Evolutionary conservation across 2,888 invertebrate species (phyloP).

Genomic region (Encarsia formosa): DNA sequence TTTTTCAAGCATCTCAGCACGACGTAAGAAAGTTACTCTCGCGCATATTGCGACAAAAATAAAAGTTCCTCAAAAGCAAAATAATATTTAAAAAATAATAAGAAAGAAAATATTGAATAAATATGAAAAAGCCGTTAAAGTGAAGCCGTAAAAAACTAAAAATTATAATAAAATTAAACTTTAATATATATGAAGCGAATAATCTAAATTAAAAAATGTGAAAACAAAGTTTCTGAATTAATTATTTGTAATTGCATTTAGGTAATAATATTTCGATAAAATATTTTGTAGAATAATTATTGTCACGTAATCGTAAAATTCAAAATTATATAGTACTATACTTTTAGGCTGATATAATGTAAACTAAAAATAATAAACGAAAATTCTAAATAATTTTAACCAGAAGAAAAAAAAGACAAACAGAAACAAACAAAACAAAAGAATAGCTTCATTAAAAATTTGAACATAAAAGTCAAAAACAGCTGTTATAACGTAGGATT

Average conservation of each 20-base stretch:
- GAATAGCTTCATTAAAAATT: slow-evolving; percentile 2
- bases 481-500: neutral
- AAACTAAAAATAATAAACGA: slow-evolving; percentile 8
- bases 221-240: slow-evolving; percentile 3
- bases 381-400: slow-evolving; percentile 19
- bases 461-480: slow-evolving; percentile 9
- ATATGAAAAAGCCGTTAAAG: slow-evolving; percentile 26
- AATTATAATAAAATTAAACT: slow-evolving; percentile 17
- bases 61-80: slow-evolving; percentile 24
- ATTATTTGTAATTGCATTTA: slow-evolving; percentile 24
- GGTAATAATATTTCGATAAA: slow-evolving; percentile 20
- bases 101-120: no score
- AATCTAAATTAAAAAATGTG: slow-evolving; percentile 16
- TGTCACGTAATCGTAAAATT: slow-evolving; percentile 15
- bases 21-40: slow-evolving; percentile 28
- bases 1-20: slow-evolving; percentile 15
- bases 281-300: slow-evolving; percentile 24
- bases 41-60: slow-evolving; percentile 24
- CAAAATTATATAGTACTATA: no score
- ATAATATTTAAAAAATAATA: slow-evolving; percentile 23
- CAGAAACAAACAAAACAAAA: neutral
- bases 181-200: slow-evolving; percentile 10
- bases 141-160: slow-evolving; percentile 21
- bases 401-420: neutral
- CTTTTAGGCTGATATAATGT: no score